phyloP scores from a whole-genome alignment of 1,140 invertebrate genomes.

The Potamilus streckersoni region DNA sequence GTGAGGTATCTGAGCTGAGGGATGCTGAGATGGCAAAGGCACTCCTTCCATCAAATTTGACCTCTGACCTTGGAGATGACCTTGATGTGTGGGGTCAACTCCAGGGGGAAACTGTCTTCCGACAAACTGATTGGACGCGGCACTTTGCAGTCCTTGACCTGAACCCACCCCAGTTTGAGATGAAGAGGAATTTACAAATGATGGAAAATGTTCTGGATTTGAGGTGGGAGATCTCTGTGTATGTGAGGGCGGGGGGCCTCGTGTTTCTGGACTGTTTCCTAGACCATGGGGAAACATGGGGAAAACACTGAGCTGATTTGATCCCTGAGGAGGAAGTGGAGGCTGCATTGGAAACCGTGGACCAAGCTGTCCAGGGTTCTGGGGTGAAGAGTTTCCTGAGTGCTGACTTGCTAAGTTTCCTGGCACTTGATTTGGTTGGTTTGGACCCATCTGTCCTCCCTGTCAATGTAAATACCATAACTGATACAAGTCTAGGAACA shows the following conservation, averaged over 20 bases:
- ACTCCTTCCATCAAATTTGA: constrained; percentile 34
- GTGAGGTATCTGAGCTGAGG: constrained; percentile 22
- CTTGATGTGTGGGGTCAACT: constrained; percentile 7
- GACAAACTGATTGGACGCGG: too few relatives aligned
- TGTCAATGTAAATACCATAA: too few relatives aligned
- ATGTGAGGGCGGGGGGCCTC: constrained; percentile 7
- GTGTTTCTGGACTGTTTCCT: neutral
- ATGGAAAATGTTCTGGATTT: constrained; percentile 10
- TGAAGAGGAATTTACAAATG: constrained; percentile 3
- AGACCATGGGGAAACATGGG: constrained; percentile 20
- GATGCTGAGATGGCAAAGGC: constrained; percentile 28
- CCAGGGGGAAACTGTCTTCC: constrained; percentile 15
- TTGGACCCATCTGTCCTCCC: too few relatives aligned
- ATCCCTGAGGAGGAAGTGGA: too few relatives aligned
- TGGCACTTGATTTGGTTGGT: too few relatives aligned
- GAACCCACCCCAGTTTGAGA: neutral
- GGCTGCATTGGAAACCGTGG: too few relatives aligned
- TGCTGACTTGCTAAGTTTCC: too few relatives aligned
- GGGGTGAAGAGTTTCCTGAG: too few relatives aligned
- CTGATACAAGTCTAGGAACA: too few relatives aligned
- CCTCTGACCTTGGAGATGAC: constrained; percentile 15
- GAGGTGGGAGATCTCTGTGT: constrained; percentile 1
- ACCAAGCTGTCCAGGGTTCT: too few relatives aligned
- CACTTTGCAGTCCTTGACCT: too few relatives aligned
- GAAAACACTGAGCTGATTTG: neutral